phyloP scores from a whole-genome alignment of 2,797 vertebrate genomes.

The Sebastes jordani region DNA sequence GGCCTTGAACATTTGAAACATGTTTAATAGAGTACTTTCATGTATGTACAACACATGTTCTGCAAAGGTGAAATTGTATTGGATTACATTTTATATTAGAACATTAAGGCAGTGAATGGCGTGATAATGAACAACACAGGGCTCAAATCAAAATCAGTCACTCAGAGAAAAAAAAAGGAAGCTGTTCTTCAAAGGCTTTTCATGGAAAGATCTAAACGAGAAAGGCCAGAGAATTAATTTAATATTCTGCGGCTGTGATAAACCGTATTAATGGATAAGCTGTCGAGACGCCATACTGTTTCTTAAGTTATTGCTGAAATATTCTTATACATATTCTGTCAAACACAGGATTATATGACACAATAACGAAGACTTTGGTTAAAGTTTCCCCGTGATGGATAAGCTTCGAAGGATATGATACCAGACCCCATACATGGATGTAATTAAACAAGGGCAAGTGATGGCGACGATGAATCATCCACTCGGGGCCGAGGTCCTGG shows the following conservation, averaged over 20 bases:
- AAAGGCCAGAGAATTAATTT: conserved; percentile 50
- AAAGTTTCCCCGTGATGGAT: conserved; percentile 68
- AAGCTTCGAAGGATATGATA: conserved; percentile 63
- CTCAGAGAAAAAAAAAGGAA: conserved; percentile 5
- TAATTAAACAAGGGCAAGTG: conserved; percentile 77
- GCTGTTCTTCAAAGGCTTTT: conserved; percentile 42
- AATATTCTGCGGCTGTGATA: conserved; percentile 47
- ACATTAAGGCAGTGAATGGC: conserved; percentile 2
- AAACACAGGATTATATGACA: conserved; percentile 74
- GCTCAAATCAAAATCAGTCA: conserved; percentile 24
- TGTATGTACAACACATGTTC: conserved; percentile 3
- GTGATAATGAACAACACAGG: conserved; percentile 43
- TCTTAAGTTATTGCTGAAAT: conserved; percentile 67
- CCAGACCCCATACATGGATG: conserved; percentile 69
- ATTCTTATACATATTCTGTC: conserved; percentile 64
- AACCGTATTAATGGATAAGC: conserved; percentile 65
- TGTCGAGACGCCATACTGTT: conserved; percentile 58
- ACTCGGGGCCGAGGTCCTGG: conserved; percentile 61
- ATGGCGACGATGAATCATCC: conserved; percentile 73
- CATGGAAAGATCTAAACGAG: conserved; percentile 27
- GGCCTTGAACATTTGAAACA: neutral
- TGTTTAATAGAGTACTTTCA: neutral
- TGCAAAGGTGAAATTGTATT: neutral
- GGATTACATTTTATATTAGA: neutral
- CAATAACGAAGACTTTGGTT: conserved; percentile 58